Conservation (phyloP, 2,797 vertebrate genomes). For the Hozukius guyotensis region DNA sequence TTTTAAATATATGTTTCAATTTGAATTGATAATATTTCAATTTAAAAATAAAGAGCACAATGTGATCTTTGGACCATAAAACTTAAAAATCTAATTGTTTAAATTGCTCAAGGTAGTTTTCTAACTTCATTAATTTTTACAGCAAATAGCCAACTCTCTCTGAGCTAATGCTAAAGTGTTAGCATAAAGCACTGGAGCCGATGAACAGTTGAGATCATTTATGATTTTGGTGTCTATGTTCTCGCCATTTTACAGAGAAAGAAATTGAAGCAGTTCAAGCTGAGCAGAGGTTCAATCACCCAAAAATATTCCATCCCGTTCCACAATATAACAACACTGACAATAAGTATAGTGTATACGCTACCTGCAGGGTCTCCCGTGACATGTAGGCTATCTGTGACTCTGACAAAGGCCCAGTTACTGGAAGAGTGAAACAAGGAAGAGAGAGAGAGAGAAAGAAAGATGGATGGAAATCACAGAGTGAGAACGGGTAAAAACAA, state of each 20-base stretch:
- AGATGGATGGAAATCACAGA: not conserved
- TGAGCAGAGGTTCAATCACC: not conserved
- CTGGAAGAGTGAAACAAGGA: constrained; percentile 71
- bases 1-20: not conserved
- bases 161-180: not conserved
- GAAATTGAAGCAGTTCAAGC: not conserved
- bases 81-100: not conserved
- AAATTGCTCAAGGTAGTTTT: not conserved
- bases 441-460: not conserved
- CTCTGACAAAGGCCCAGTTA: constrained; percentile 95
- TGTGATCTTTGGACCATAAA: not conserved
- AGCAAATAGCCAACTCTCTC: not conserved
- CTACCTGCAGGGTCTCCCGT: constrained; percentile 96
- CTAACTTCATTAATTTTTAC: no score
- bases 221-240: not conserved
- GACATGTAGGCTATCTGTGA: constrained; percentile 98
- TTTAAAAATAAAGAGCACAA: not conserved
- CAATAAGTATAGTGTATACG: not conserved
- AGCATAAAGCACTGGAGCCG: not conserved
- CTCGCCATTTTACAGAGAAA: not conserved
- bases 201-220: not conserved
- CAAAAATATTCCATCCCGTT: not conserved
- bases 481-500: not conserved
- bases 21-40: not conserved
- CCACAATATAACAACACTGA: not conserved